phyloP scores from a whole-genome alignment of 2,888 invertebrate species.

The Caradrina kadenii region DNA sequence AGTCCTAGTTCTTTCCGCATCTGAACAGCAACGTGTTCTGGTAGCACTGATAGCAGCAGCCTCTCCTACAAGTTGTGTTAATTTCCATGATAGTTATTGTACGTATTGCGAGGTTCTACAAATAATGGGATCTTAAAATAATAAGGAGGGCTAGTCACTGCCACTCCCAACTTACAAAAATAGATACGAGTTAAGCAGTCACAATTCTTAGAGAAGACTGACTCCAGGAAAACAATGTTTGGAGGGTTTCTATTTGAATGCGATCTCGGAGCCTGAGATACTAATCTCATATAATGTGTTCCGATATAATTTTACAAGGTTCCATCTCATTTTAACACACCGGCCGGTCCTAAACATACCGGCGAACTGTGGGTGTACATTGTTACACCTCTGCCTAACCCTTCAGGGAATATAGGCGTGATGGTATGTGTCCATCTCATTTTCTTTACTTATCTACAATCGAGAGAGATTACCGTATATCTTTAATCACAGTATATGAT shows the following conservation, averaged over 20 bases:
- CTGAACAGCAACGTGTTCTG: slow-evolving; percentile 98
- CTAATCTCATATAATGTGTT: background rate
- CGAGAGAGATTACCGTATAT: background rate
- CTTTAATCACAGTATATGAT: too few relatives aligned
- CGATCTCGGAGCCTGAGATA: background rate
- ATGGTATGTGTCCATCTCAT: too few relatives aligned
- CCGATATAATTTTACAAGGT: background rate
- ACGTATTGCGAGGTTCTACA: background rate
- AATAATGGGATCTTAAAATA: background rate
- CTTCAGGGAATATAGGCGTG: too few relatives aligned
- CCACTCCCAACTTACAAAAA: background rate
- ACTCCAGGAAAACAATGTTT: background rate
- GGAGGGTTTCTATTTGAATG: background rate
- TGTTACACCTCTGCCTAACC: too few relatives aligned
- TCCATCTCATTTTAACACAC: too few relatives aligned
- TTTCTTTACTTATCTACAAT: slow-evolving; percentile 1
- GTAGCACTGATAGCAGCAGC: slow-evolving; percentile 97
- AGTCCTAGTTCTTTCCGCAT: slow-evolving; percentile 98
- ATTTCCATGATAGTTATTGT: background rate
- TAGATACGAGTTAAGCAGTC: background rate
- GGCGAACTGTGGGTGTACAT: too few relatives aligned
- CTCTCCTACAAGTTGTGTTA: slow-evolving; percentile 93
- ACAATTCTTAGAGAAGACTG: background rate
- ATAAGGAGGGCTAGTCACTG: background rate
- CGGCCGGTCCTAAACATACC: too few relatives aligned